These are phyloP conservation scores for Sitobion miscanthi DNA, from an alignment of 1,140 invertebrate genomes.

Conservation along the genomic window DNA sequence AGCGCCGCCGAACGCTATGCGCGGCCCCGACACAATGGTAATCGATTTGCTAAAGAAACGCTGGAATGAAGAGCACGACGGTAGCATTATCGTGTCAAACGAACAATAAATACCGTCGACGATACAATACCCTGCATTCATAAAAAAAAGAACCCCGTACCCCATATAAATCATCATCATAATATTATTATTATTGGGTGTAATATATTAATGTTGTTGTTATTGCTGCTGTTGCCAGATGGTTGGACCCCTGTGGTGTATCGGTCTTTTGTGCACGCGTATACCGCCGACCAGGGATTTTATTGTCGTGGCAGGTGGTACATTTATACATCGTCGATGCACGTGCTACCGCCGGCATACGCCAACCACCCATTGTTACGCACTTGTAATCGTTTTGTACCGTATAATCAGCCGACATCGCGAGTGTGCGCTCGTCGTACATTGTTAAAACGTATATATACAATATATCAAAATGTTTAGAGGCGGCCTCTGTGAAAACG, in stretches of 20 bases:
- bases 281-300: conserved; percentile 49
- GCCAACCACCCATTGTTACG: no score
- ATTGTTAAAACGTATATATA: not conserved
- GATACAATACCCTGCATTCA: not conserved
- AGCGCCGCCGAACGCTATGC: conserved; percentile 14
- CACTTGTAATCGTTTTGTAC: no score
- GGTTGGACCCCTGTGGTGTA: not conserved
- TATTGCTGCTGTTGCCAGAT: not conserved
- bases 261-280: not conserved
- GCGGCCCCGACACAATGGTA: not conserved
- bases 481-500: no score
- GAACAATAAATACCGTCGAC: not conserved
- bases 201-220: not conserved
- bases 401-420: no score
- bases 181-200: not conserved
- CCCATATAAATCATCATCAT: not conserved
- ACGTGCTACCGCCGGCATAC: no score
- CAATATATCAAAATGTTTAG: not conserved
- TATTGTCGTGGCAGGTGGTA: no score
- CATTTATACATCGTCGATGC: no score
- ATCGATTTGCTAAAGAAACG: conserved; percentile 47
- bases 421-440: no score
- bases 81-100: conserved; percentile 32
- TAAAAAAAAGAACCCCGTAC: not conserved
- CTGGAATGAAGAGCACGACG: conserved; percentile 13